Conservation (phyloP, 2,888 invertebrate genomes). For the Andrena camellia region DNA sequence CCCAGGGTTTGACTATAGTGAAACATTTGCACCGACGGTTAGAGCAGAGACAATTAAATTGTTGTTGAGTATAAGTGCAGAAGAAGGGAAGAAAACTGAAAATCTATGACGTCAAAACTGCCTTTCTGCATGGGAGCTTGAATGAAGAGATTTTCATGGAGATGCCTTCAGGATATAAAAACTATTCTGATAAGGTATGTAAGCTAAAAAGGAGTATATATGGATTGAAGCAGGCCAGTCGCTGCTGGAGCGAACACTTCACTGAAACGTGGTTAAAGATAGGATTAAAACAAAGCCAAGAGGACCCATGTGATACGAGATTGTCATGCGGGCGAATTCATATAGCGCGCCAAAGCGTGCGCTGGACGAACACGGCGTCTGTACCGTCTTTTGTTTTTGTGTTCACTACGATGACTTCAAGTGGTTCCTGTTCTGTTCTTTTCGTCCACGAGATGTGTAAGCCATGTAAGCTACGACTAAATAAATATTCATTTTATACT, state of each 20-base stretch:
- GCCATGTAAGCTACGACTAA: too few species aligned
- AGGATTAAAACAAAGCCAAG: background rate
- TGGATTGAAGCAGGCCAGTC: slow-evolving; percentile 16
- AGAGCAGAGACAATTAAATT: too few species aligned
- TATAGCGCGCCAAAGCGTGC: too few species aligned
- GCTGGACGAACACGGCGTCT: too few species aligned
- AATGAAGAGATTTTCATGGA: slow-evolving; percentile 10
- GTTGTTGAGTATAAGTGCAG: slow-evolving; percentile 18
- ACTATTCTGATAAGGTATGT: background rate
- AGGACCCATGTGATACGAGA: too few species aligned
- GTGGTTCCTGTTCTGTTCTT: too few species aligned
- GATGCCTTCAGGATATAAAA: background rate
- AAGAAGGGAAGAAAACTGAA: slow-evolving; percentile 2
- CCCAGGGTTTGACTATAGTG: slow-evolving; percentile 14
- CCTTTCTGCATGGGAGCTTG: background rate
- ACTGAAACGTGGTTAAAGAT: background rate
- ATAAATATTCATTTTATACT: too few species aligned
- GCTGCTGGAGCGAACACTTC: too few species aligned
- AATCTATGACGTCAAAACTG: slow-evolving; percentile 13
- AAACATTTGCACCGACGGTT: background rate
- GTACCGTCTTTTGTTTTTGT: too few species aligned
- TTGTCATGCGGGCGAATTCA: too few species aligned
- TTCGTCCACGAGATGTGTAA: too few species aligned
- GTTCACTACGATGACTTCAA: too few species aligned
- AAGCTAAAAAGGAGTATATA: slow-evolving; percentile 18